A percentile compares a stretch with the other conserved stretches of the same genome.
These are phyloP conservation scores for Stomatorhinus ivindoensis DNA, from an alignment of 2,113 vertebrate species.

Conservation along the genomic window DNA sequence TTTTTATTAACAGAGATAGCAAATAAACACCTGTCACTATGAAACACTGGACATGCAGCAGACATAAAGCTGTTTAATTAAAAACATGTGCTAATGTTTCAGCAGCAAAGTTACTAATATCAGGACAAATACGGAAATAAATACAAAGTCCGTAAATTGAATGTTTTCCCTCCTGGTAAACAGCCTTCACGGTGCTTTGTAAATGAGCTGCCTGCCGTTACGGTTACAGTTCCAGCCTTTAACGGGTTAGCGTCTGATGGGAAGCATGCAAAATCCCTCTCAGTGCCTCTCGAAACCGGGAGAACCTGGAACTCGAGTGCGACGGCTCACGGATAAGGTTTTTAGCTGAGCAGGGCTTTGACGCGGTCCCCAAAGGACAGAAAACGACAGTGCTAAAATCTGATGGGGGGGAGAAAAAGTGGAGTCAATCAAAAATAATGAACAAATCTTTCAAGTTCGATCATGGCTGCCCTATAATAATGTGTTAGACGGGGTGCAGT, in stretches of 20 bases:
- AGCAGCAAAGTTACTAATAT: background rate
- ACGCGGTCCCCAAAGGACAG: conserved; percentile 55
- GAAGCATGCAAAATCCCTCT: background rate
- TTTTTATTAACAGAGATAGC: background rate
- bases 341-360: background rate
- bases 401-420: conserved; percentile 58
- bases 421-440: conserved; percentile 85
- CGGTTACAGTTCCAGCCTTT: background rate
- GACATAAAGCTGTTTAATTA: background rate
- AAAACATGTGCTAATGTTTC: background rate
- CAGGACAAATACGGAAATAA: background rate
- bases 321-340: background rate
- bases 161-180: background rate
- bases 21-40: background rate
- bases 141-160: background rate
- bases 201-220: background rate
- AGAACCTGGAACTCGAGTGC: background rate
- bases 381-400: conserved; percentile 52
- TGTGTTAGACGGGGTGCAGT: conserved; percentile 65
- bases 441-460: conserved; percentile 91
- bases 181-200: background rate
- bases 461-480: conserved; percentile 84
- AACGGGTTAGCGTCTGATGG: background rate
- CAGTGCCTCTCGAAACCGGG: background rate
- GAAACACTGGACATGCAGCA: background rate